Evolutionary conservation across 2,888 invertebrate species (phyloP), one percentile per base, ranked within the genome.

Genomic region (Caenorhabditis doughertyi): DNA sequence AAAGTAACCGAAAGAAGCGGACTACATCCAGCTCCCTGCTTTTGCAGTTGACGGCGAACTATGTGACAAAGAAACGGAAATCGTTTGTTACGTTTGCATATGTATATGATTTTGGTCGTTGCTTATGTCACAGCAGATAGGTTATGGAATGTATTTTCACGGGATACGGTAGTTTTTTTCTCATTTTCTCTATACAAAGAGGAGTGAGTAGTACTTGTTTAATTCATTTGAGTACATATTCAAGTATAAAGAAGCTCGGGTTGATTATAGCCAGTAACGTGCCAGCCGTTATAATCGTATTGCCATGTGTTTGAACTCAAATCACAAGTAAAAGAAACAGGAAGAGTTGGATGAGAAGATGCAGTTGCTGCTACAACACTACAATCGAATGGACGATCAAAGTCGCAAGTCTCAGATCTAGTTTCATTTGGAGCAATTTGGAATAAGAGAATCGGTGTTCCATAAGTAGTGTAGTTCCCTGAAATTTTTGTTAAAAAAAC

Each of bases 321-420:
- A 9, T 73, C 62, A 53, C 72, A 73, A 13, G 62, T 55, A 42
- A 73, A 73, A 5, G 71, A 51, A 2, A 72, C 35, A 1, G 60
- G 35, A 23, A 60, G 7, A 1, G 49, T 39, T 27, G 25, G 27
- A 29, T 35, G 51, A n/a, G 16, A 21, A 7, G 23, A 0, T 11
- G 29, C 25, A 18, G 9, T 23, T 16, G 27, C 1, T 0, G 35
- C 13, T n/a, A 60, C 49, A 18, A 11, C 11, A 27, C 35, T 13
- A 27, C 71, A 72, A 25, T 72, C 51, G 25, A 72, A 72, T 39
- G 71, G 71, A 25, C 71, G 71, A 60, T 60, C 71, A 16, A 35
- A 47, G 4, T 9, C 18, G 23, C 70, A 71, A 0, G 47, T 47
- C 16, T 8, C 13, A 1, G 58, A 35, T 21, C 23, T 39, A 2